Evolutionary conservation across 1,140 invertebrate genomes (phyloP).

Genomic region (Hyposmocoma kahamanoa): DNA sequence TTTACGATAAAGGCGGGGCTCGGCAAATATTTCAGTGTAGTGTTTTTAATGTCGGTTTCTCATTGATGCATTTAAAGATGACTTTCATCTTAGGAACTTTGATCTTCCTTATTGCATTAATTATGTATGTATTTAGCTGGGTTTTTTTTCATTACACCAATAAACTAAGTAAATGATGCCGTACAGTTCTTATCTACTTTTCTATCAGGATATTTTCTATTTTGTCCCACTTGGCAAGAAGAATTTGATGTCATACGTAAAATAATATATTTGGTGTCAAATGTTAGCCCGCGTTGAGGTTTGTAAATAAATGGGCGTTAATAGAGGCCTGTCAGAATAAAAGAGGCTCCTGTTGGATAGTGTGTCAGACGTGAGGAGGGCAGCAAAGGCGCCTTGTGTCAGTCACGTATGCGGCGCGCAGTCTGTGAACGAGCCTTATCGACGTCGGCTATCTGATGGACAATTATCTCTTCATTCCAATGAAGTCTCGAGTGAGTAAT

Average conservation of each 20-base stretch:
- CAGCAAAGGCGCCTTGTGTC: constrained; percentile 25
- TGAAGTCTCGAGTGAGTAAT: background rate
- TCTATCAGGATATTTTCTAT: too few species aligned
- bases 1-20: constrained; percentile 23
- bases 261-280: too few species aligned
- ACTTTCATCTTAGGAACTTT: too few species aligned
- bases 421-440: constrained; percentile 32
- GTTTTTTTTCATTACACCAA: too few species aligned
- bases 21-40: constrained; percentile 23
- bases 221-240: too few species aligned
- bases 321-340: constrained; percentile 24
- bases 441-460: constrained; percentile 10
- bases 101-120: too few species aligned
- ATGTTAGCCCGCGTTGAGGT: constrained; percentile 8
- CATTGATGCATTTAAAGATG: too few species aligned
- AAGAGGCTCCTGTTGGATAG: constrained; percentile 29
- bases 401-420: constrained; percentile 38
- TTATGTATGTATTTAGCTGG: too few species aligned
- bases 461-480: constrained; percentile 12
- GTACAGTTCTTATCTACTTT: too few species aligned
- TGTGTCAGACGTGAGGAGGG: constrained; percentile 48
- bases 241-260: too few species aligned
- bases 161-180: too few species aligned
- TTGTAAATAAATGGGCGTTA: constrained; percentile 30
- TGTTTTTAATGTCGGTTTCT: too few species aligned